Evolutionary conservation across 2,113 vertebrate species (phyloP).

Genomic region (Empidonax traillii): DNA sequence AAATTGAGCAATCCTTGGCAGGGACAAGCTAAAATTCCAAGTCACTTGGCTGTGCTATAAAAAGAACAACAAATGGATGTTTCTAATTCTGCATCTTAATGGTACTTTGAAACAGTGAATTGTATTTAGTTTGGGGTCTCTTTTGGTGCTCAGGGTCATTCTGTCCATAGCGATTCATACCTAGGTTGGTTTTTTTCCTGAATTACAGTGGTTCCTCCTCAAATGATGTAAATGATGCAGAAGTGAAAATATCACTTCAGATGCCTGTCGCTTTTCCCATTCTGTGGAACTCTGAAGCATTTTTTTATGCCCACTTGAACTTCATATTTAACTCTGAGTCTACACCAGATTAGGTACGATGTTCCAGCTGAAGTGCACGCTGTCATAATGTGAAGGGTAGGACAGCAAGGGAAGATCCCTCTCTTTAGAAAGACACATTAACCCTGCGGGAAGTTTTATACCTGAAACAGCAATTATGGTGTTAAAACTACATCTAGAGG

Average conservation of each 20-base stretch:
- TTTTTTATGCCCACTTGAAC: background rate
- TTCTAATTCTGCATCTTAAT: constrained; percentile 60
- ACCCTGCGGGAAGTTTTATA: background rate
- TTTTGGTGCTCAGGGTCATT: background rate
- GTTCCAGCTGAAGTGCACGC: background rate
- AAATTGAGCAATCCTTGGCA: constrained; percentile 70
- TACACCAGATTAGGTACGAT: background rate
- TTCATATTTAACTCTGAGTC: background rate
- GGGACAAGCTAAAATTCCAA: constrained; percentile 69
- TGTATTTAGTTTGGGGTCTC: background rate
- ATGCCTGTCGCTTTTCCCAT: background rate
- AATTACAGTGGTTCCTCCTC: background rate
- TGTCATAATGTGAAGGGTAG: background rate
- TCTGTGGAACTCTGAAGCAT: background rate
- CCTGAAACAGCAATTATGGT: constrained; percentile 21
- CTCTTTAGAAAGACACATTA: background rate
- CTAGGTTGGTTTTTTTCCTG: background rate
- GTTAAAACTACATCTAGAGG: constrained; percentile 65
- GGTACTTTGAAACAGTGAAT: constrained; percentile 30
- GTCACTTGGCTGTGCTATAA: constrained; percentile 67
- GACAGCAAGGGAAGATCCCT: background rate
- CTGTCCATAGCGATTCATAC: background rate
- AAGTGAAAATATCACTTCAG: background rate
- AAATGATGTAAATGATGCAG: background rate
- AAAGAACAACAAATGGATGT: constrained; percentile 69